Evolutionary conservation across 1,140 invertebrate genomes (phyloP).

Genomic region (Neodiprion pinetum): DNA sequence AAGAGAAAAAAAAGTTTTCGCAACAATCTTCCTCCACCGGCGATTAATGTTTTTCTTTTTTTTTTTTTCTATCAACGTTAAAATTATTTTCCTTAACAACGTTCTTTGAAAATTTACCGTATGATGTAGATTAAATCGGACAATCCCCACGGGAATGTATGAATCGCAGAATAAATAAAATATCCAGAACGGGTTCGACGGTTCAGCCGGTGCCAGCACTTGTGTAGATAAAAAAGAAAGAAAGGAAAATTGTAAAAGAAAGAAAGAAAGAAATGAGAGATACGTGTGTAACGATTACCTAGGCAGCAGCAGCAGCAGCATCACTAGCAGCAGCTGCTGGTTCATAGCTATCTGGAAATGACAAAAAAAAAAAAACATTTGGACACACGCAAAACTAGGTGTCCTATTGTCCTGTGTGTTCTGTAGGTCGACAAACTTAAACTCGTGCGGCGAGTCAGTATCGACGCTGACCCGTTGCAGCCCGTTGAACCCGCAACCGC

Average conservation of each 20-base stretch:
- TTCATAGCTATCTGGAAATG: background rate
- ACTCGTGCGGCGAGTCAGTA: slow-evolving; percentile 63
- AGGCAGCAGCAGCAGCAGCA: no score
- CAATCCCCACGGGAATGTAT: no score
- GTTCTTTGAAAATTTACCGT: no score
- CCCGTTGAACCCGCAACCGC: slow-evolving; percentile 61
- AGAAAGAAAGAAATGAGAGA: background rate
- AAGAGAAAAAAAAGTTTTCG: no score
- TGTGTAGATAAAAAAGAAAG: slow-evolving; percentile 25
- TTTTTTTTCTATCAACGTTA: no score
- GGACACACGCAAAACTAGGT: slow-evolving; percentile 38
- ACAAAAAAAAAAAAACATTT: background rate
- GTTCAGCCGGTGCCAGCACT: slow-evolving; percentile 55
- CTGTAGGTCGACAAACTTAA: slow-evolving; percentile 64
- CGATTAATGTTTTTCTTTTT: no score
- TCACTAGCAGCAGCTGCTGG: no score
- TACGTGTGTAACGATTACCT: slow-evolving; percentile 17
- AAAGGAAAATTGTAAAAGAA: slow-evolving; percentile 27
- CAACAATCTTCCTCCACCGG: no score
- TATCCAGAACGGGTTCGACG: slow-evolving; percentile 64
- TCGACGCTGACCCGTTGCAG: slow-evolving; percentile 64
- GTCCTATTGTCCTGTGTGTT: slow-evolving; percentile 60
- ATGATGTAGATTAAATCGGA: no score
- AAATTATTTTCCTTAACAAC: no score
- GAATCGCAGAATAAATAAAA: slow-evolving; percentile 12